Evolutionary conservation across 2,888 invertebrate genomes (phyloP), one percentile per base, ranked within the genome.

Genomic region (Leptinotarsa tumamoca): DNA sequence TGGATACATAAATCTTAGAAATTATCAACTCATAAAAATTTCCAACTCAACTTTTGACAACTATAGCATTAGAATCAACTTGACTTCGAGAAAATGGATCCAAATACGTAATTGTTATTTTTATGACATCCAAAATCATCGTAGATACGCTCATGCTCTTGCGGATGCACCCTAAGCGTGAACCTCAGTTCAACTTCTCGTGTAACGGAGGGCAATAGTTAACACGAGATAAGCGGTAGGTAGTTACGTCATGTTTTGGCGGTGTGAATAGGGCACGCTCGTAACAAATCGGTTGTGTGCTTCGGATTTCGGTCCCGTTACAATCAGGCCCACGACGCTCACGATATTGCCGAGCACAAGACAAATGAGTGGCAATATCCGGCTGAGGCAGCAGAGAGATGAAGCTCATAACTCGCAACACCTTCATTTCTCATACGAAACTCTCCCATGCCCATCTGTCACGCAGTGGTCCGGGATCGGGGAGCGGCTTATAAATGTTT

Each of bases 351-450:
- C 82, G 82, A 69, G 72, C 80, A 80, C 79, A 87, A 88, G 88
- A 88, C 87, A 87, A 87, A 88, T 87, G 88, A 87, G 86, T 83
- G 84, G 88, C 86, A 88, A 88, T 88, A 88, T 88, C 88, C 88
- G 87, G 83, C 81, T 80, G 83, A 84, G 86, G 84, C 86, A 83
- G 83, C 74, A 85, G 83, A 85, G 84, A 85, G 85, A 87, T 87
- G 85, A 84, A 85, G 84, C 86, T 86, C 86, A 86, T 87, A 87
- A 87, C 86, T 87, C 83, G 84, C 83, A 84, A 86, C 87, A 86
- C 87, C 86, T 85, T 83, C 86, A 86, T 87, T 87, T 86, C 87
- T 87, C 86, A 84, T 80, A 78, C 76, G 79, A 75, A 79, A 80
- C 81, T 82, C 84, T 82, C 83, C 83, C 80, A 76, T 71, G 76